These are phyloP conservation scores for Haplochromis vanheusdeni DNA, from an alignment of 2,113 vertebrate species.

Conservation along the genomic window DNA sequence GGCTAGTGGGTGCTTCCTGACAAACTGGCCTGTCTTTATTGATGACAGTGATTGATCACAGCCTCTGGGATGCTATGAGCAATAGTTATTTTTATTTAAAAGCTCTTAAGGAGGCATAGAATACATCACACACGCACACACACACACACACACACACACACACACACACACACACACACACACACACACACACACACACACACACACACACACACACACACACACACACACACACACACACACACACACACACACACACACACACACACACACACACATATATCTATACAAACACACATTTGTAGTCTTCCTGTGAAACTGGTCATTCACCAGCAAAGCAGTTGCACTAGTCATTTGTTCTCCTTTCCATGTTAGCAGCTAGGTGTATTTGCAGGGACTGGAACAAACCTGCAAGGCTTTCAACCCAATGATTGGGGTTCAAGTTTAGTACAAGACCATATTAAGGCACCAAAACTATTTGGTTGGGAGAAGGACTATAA, in stretches of 20 bases:
- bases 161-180: no score
- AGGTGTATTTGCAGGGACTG: not conserved
- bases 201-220: not conserved
- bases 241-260: no score
- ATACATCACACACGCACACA: not conserved
- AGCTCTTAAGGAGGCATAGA: slow-evolving; percentile 40
- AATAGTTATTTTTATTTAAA: slow-evolving; percentile 70
- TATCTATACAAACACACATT: not conserved
- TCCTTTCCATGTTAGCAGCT: not conserved
- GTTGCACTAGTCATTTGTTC: not conserved
- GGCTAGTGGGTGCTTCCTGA: slow-evolving; percentile 43
- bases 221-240: no score
- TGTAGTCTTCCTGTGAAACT: not conserved
- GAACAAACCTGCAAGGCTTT: not conserved
- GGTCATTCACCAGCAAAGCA: not conserved
- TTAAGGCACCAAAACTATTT: not conserved
- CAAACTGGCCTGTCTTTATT: slow-evolving; percentile 62
- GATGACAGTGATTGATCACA: slow-evolving; percentile 64
- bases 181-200: no score
- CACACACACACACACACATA: no score
- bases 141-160: not conserved
- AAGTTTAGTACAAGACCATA: not conserved
- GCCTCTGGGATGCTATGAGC: slow-evolving; percentile 54
- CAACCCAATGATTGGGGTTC: not conserved
- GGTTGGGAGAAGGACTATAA: not conserved